A percentile compares a stretch with the other conserved stretches of the same genome.
Evolutionary conservation across 2,888 invertebrate species (phyloP).

Genomic region (Trissolcus brochymenae): DNA sequence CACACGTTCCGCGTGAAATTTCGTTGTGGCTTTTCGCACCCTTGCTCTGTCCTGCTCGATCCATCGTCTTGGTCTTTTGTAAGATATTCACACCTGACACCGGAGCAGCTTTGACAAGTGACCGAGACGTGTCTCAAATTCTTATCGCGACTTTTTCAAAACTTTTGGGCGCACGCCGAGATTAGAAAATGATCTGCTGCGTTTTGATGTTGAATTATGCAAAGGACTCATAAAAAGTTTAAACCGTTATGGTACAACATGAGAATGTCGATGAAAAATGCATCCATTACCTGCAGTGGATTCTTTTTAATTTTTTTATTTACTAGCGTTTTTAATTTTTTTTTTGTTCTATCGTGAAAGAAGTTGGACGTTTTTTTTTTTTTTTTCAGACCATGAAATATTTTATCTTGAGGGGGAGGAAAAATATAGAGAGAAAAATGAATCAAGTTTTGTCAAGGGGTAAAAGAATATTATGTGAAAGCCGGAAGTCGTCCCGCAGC

Average conservation of each 20-base stretch:
- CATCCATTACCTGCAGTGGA: too few relatives aligned
- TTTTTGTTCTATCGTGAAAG: too few relatives aligned
- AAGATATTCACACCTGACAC: slow-evolving; percentile 14
- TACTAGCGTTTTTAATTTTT: not conserved
- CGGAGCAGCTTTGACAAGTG: slow-evolving; percentile 15
- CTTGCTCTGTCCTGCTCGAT: slow-evolving; percentile 4
- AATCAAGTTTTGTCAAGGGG: slow-evolving; percentile 1
- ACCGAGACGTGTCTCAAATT: slow-evolving; percentile 22
- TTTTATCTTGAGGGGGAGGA: too few relatives aligned
- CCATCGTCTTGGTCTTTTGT: slow-evolving; percentile 4
- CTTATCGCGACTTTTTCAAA: not conserved
- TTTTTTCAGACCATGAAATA: too few relatives aligned
- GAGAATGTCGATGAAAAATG: not conserved
- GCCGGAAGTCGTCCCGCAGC: slow-evolving; percentile 16
- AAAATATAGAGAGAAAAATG: not conserved
- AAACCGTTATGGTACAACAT: not conserved
- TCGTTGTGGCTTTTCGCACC: slow-evolving; percentile 13
- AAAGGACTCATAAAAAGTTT: slow-evolving; percentile 1
- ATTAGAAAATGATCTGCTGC: slow-evolving; percentile 22
- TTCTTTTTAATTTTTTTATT: not conserved
- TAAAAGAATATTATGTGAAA: slow-evolving; percentile 14
- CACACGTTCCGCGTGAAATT: slow-evolving; percentile 1
- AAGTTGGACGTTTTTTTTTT: too few relatives aligned
- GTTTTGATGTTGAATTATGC: slow-evolving; percentile 16
- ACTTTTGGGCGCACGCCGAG: slow-evolving; percentile 3